Evolutionary conservation across 1,140 invertebrate species (phyloP).

Genomic region (Brachionus sp.): DNA sequence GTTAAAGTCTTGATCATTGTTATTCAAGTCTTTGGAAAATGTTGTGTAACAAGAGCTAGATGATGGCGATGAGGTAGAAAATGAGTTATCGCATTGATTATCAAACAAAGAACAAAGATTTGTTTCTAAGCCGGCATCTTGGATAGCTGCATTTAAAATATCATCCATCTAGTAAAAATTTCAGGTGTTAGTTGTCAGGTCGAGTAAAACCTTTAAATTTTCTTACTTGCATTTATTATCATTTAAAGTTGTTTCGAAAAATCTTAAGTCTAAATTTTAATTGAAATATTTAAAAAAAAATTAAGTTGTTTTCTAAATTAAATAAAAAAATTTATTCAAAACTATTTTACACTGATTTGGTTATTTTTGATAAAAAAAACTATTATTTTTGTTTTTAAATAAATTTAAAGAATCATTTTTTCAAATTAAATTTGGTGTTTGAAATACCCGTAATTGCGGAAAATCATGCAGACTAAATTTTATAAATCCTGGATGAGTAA

Average conservation of each 20-base stretch:
- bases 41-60: slow-evolving; percentile 14
- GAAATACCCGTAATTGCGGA: neutral
- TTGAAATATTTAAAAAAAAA: neutral
- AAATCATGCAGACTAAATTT: neutral
- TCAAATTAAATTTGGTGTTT: neutral
- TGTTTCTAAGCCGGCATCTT: slow-evolving; percentile 27
- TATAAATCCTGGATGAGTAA: neutral
- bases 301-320: neutral
- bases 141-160: slow-evolving; percentile 44
- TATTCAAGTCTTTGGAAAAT: slow-evolving; percentile 8
- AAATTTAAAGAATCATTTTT: too few relatives aligned
- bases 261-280: neutral
- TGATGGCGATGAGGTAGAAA: slow-evolving; percentile 13
- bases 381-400: too few relatives aligned
- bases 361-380: too few relatives aligned
- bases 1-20: slow-evolving; percentile 14
- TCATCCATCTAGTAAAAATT: slow-evolving; percentile 42
- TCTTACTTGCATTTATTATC: slow-evolving; percentile 36
- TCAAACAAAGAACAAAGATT: slow-evolving; percentile 12
- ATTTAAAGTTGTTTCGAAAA: neutral
- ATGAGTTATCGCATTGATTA: neutral
- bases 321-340: neutral
- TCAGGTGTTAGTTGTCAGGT: neutral
- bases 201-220: neutral
- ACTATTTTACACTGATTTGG: too few relatives aligned